Conservation (phyloP, 2,797 vertebrate genomes). For the Spinus pinus region DNA sequence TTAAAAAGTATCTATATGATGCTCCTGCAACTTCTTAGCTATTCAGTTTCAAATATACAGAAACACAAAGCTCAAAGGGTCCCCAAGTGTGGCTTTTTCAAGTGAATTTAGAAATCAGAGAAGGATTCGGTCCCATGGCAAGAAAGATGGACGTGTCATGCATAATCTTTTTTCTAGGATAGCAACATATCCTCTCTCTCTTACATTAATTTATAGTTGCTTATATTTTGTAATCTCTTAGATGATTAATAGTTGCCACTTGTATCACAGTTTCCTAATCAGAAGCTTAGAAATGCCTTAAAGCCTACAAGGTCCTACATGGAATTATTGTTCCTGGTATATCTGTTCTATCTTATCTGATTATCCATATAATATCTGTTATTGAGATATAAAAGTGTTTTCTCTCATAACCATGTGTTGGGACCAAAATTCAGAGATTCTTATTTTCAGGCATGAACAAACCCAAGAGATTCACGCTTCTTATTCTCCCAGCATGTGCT, state of each 20-base stretch:
- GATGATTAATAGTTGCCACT: neutral
- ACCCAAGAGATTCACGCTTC: neutral
- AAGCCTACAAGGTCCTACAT: neutral
- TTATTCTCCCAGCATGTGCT: neutral
- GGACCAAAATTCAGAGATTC: neutral
- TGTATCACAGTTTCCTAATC: neutral
- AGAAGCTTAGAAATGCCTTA: neutral
- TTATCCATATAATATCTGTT: no score
- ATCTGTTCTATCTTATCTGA: no score
- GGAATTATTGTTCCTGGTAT: neutral
- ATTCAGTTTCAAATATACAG: neutral
- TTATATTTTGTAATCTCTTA: no score
- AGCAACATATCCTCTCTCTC: neutral
- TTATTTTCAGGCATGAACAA: neutral
- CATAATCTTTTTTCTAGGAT: neutral
- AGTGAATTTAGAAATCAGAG: neutral
- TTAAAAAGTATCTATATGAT: neutral
- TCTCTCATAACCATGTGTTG: neutral
- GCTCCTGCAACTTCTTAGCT: neutral
- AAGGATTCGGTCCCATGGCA: neutral
- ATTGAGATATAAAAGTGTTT: neutral
- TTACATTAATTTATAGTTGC: neutral
- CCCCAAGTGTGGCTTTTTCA: neutral
- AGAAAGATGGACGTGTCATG: accelerated
- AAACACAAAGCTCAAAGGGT: neutral